Evolutionary conservation across 1,140 invertebrate species (phyloP), one percentile per base, ranked within the genome.

Genomic region (Papilio glaucus): DNA sequence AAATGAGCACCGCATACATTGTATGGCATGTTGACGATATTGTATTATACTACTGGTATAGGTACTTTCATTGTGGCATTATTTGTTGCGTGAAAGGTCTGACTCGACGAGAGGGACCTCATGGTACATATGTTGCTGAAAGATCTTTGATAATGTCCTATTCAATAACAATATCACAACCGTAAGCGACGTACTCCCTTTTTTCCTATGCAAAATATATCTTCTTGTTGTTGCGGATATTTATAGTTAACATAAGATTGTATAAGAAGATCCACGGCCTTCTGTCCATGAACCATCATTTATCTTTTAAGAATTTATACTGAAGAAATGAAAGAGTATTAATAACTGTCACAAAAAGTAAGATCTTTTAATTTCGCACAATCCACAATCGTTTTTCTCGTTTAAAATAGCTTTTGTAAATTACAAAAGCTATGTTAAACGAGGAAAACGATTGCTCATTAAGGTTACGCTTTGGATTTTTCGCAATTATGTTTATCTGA

Each of bases 311-410:
- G 2, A 33, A 53, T 24, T 53, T 3, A 4, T 24, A 18, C 49
- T 21, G 24, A 26, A 13, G 21, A 18, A 24, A 53, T 53, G 49
- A 24, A 53, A 53, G 24, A 53, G n/a, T n/a, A n/a, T n/a, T n/a
- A 53, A 24, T 15, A 12, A 24, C 1, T 24, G 24, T 24, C 12
- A 53, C 12, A 53, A 53, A 21, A 53, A 24, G 3, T 53, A 9
- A 53, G 49, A 26, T 18, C 21, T 53, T 53, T 53, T 53, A 53
- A 53, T 53, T 24, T 53, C 15, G 1, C 49, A 26, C 49, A 9
- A 49, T 15, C 13, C 45, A 49, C 45, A 53, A 53, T 24, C 49
- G 49, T 49, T 21, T 49, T 49, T 49, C 45, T 49, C 45, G 45
- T 49, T 49, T 49, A 49, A 49, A 13, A 15, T 4, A 49, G 45